Evolutionary conservation across 2,797 vertebrate genomes (phyloP), one percentile per base, ranked within the genome.

Genomic region (Pseudomugil tenellus): DNA sequence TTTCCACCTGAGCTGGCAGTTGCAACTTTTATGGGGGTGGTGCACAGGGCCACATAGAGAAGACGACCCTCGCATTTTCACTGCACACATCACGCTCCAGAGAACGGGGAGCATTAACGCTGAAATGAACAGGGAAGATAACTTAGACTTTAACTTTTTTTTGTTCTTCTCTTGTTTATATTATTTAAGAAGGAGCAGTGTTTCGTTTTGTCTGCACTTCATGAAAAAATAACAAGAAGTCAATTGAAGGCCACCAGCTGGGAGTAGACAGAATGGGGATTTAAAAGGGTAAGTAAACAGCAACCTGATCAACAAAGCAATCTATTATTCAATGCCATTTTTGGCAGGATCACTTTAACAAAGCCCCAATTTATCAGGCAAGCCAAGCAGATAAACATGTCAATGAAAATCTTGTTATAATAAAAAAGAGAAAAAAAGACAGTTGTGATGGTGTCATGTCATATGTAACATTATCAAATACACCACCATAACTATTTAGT

Each of bases 1-100:
- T 93, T 98, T 98, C 97, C 97, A 98, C 97, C 96, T 98, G 98
- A 98, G 94, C 94, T 98, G 94, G 95, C 95, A 96, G 95, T 96
- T 95, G 95, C 95, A 95, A 96, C 95, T 97, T 98, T 97, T 96
- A 96, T 96, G 94, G 94, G 92, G 91, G 89, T 91, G 83, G 82
- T 80, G 81, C 85, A 87, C 84, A 35, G 81, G 89, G 79, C 85
- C 73, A 65, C 29, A 29, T 83, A 88, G 84, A 77, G 83, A 85
- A 73, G 74, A 86, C 74, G 87, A 86, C 76, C 87, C 86, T 87
- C 71, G 79, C 81, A 87, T 85, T 80, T 90, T 86, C 89, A 87
- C 89, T 80, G 87, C 86, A 91, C 77, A 81, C 89, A 86, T 96
- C 94, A 96, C 93, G 96, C 95, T 90, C 86, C 87, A 84, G 80